These are phyloP conservation scores for Capitella teleta DNA, from an alignment of 1,140 invertebrate species.

Conservation along the genomic window DNA sequence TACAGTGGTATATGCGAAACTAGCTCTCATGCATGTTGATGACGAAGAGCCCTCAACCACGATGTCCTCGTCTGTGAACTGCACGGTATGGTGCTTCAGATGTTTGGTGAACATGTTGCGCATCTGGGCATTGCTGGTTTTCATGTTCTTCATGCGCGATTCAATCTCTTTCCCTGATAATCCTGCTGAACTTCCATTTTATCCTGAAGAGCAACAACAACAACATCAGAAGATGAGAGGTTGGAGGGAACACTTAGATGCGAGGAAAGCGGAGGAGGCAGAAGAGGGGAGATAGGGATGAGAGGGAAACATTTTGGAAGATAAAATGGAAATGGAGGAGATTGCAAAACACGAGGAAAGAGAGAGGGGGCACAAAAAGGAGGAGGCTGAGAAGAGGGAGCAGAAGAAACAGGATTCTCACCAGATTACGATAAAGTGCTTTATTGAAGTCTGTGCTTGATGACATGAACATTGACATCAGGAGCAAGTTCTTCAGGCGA, in stretches of 20 bases:
- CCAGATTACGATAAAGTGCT: conserved; percentile 34
- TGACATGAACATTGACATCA: conserved; percentile 15
- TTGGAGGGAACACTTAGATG: background rate
- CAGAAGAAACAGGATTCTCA: too few relatives aligned
- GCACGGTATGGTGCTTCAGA: conserved; percentile 17
- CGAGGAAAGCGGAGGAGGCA: too few relatives aligned
- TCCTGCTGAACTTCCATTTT: conserved; percentile 28
- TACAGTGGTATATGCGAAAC: background rate
- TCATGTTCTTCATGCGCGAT: conserved; percentile 20
- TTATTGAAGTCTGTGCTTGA: conserved; percentile 23
- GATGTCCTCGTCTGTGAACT: conserved; percentile 27
- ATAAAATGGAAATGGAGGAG: background rate
- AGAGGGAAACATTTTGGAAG: background rate
- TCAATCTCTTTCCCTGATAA: conserved; percentile 25
- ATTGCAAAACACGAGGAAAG: background rate
- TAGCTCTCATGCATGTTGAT: background rate
- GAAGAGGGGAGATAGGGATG: too few relatives aligned
- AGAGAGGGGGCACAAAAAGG: too few relatives aligned
- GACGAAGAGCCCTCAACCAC: conserved; percentile 14
- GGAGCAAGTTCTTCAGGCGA: conserved; percentile 15
- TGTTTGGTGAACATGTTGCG: conserved; percentile 26
- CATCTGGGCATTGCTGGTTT: conserved; percentile 17
- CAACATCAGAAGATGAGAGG: background rate
- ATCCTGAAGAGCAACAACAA: conserved; percentile 19
- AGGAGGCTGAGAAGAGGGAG: too few relatives aligned